These are phyloP conservation scores for Mirza zaza DNA, from an alignment of 2,113 vertebrate species.

Conservation along the genomic window DNA sequence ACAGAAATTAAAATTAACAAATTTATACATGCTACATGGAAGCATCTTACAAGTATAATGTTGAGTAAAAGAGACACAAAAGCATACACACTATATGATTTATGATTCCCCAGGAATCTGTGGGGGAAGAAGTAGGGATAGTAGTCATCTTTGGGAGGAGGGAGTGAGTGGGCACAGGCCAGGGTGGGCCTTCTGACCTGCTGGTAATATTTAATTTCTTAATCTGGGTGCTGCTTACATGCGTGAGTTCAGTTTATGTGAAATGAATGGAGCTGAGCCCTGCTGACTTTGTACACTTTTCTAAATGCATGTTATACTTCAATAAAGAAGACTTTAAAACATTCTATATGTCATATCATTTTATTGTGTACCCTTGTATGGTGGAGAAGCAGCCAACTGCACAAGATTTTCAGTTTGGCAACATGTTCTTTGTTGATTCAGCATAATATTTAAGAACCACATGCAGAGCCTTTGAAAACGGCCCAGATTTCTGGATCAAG, in stretches of 20 bases:
- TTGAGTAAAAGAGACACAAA: background rate
- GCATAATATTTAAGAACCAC: conserved; percentile 52
- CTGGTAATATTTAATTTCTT: background rate
- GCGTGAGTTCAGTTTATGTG: background rate
- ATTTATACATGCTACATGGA: background rate
- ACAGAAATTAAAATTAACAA: background rate
- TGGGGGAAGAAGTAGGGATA: background rate
- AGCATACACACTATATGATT: background rate
- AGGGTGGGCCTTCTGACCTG: rapidly evolving
- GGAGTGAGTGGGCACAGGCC: too few species aligned
- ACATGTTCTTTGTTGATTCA: conserved; percentile 48
- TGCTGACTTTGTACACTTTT: background rate
- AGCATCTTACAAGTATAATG: background rate
- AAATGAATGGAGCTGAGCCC: background rate
- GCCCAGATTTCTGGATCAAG: conserved; percentile 60
- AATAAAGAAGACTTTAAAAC: background rate
- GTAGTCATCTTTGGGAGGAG: background rate
- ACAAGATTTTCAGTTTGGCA: conserved; percentile 44
- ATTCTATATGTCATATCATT: background rate
- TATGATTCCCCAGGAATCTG: background rate
- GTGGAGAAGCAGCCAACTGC: conserved; percentile 45
- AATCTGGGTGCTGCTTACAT: background rate
- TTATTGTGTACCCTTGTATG: background rate
- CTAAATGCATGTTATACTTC: background rate
- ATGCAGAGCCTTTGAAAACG: conserved; percentile 40